phyloP scores from a whole-genome alignment of 2,797 vertebrate genomes.

The Pseudomugil tenellus region DNA sequence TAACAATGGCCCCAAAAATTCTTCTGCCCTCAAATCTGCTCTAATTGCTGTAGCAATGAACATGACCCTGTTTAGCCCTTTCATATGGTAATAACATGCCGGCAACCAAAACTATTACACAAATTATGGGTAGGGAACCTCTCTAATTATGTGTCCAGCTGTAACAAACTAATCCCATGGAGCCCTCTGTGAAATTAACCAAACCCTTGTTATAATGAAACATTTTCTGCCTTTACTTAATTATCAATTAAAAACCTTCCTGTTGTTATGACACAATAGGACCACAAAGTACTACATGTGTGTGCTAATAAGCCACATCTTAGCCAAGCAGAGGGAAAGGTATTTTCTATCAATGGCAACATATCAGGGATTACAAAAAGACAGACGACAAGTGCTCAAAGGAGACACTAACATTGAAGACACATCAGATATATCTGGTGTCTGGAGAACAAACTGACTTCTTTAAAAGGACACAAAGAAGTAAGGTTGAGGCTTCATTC shows the following conservation, averaged over 20 bases:
- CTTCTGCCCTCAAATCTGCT: conserved; percentile 80
- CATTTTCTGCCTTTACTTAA: conserved; percentile 64
- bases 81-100: conserved; percentile 87
- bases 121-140: conserved; percentile 85
- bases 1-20: conserved; percentile 85
- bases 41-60: conserved; percentile 83
- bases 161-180: conserved; percentile 78
- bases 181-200: conserved; percentile 66
- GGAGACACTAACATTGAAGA: conserved; percentile 5
- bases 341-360: conserved; percentile 37
- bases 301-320: conserved; percentile 60
- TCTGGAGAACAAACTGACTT: conserved; percentile 30
- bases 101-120: conserved; percentile 86
- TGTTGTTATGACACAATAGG: conserved; percentile 59
- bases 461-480: conserved; percentile 35
- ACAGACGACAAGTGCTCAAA: conserved; percentile 12
- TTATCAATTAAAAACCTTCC: conserved; percentile 64
- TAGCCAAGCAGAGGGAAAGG: conserved; percentile 46
- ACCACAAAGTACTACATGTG: conserved; percentile 35
- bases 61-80: conserved; percentile 86
- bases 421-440: conserved; percentile 4
- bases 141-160: conserved; percentile 85
- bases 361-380: conserved; percentile 27
- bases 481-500: conserved; percentile 35
- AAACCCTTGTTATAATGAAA: conserved; percentile 59